phyloP scores from a whole-genome alignment of 2,113 vertebrate species.

The Dicerorhinus sumatrensis region DNA sequence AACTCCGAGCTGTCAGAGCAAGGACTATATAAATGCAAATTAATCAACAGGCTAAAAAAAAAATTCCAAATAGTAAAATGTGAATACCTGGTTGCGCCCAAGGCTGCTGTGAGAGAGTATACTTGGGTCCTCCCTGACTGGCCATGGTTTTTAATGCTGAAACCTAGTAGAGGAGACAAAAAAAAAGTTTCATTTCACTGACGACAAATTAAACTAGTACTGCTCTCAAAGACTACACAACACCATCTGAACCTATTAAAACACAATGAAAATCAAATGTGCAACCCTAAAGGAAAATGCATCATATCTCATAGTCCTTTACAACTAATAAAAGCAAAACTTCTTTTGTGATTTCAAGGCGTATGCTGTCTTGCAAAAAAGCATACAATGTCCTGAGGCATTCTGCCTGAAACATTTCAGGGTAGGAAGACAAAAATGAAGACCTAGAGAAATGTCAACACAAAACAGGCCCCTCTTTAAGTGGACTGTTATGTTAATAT shows the following conservation, averaged over 20 bases:
- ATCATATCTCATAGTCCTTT: not conserved
- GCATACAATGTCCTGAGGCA: not conserved
- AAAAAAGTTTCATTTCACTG: not conserved
- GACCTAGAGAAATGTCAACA: not conserved
- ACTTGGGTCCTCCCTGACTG: slow-evolving; percentile 95
- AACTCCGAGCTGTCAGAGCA: not conserved
- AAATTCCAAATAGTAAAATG: slow-evolving; percentile 41
- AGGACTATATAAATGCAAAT: not conserved
- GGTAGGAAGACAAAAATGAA: not conserved
- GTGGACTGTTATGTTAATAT: not conserved
- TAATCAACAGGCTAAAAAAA: slow-evolving; percentile 19
- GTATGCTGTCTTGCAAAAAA: not conserved
- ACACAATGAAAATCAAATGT: not conserved
- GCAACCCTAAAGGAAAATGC: not conserved
- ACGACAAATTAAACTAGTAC: slow-evolving; percentile 33
- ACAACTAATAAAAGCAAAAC: not conserved
- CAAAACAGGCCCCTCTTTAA: not conserved
- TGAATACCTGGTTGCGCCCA: slow-evolving; percentile 97
- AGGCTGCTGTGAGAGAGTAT: slow-evolving; percentile 95
- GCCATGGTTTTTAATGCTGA: slow-evolving; percentile 95
- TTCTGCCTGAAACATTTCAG: not conserved
- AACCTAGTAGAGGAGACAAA: slow-evolving; percentile 87
- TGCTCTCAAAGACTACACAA: slow-evolving; percentile 26
- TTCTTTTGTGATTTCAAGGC: slow-evolving; percentile 9
- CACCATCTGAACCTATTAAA: not conserved